Evolutionary conservation across 1,140 invertebrate species (phyloP).

Genomic region (Streblospio benedicti): DNA sequence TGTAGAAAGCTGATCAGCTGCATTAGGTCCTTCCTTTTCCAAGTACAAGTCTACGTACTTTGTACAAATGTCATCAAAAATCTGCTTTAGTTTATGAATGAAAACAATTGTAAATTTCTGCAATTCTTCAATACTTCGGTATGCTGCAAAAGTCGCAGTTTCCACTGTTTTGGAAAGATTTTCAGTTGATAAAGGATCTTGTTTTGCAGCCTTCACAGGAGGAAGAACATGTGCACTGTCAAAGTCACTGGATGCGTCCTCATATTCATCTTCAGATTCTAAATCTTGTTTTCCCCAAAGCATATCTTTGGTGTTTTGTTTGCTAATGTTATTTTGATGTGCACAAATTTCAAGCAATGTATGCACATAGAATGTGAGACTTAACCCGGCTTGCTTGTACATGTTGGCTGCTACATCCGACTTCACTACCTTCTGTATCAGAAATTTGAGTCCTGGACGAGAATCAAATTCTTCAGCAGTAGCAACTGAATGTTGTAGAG

Average conservation of each 20-base stretch:
- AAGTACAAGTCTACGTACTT: slow-evolving; percentile 57
- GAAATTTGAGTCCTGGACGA: slow-evolving; percentile 80
- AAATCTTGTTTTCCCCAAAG: no score
- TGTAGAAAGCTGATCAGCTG: slow-evolving; percentile 54
- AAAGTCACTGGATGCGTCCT: no score
- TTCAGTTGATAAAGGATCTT: no score
- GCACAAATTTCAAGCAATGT: slow-evolving; percentile 71
- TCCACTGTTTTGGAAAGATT: slow-evolving; percentile 40
- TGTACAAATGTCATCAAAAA: slow-evolving; percentile 56
- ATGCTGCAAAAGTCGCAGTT: slow-evolving; percentile 7
- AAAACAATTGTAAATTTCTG: not conserved
- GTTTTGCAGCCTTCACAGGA: no score
- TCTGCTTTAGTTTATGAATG: slow-evolving; percentile 34
- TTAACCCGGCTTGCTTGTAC: slow-evolving; percentile 82
- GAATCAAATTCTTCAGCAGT: slow-evolving; percentile 76
- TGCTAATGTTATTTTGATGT: slow-evolving; percentile 53
- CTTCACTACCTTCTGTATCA: slow-evolving; percentile 84
- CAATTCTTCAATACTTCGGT: not conserved
- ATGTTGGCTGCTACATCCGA: slow-evolving; percentile 79
- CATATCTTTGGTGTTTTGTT: slow-evolving; percentile 59
- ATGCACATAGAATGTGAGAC: slow-evolving; percentile 81
- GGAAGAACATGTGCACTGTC: no score
- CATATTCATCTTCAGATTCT: no score
- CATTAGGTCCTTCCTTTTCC: slow-evolving; percentile 52
- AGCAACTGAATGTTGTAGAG: slow-evolving; percentile 69